Base-by-base conservation (phyloP, 1,140 invertebrate species). In the Panonychus citri region DNA sequence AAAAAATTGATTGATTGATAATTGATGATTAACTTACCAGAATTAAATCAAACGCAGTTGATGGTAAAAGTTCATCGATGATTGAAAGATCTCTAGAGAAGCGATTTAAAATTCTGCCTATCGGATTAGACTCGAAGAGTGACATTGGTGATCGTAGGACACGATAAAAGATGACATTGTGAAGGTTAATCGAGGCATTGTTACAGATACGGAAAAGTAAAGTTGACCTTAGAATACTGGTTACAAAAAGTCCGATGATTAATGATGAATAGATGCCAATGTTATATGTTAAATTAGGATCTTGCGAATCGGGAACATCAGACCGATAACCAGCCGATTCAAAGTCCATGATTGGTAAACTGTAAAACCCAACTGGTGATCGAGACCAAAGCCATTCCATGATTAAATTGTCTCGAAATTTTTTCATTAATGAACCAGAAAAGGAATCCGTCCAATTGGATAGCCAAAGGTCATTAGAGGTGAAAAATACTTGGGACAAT, bases 61-160 rank as follows among this genome's bases (percentile, higher is more conserved):
- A 82, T 37, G 82, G 57, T 25, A 84, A 74, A 3, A 75, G 71
- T 2, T 61, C 60, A 50, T 61, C 60, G 30, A 61, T 37, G 8
- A 60, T 61, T 17, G 59, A 59, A 10, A 60, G 15, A 56, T 61
- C 60, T 42, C 61, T 55, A 17, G 61, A 59, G 19, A 62, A 62
- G 10, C 61, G 40, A 59, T 62, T 62, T 28, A 59, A 54, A 26
- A 62, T 62, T 39, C 55, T 15, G 5, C 74, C 63, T 51, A 78
- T 77, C 3, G 83, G 80, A 67, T 91, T 90, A 10, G 78, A 79
- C 60, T 88, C 85, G 68, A 91, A 93, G 68, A 91, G 91, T 15
- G 75, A 73, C 76, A 90, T 87, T 1, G 80, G 82, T 0, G 82
- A 79, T 8, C 79, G 73, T 26, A 86, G 77, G 2, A 94, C 77